A percentile compares a stretch with the other conserved stretches of the same genome.
Conservation (phyloP, 2,113 vertebrate genomes). For the Ageneiosus marmoratus region DNA sequence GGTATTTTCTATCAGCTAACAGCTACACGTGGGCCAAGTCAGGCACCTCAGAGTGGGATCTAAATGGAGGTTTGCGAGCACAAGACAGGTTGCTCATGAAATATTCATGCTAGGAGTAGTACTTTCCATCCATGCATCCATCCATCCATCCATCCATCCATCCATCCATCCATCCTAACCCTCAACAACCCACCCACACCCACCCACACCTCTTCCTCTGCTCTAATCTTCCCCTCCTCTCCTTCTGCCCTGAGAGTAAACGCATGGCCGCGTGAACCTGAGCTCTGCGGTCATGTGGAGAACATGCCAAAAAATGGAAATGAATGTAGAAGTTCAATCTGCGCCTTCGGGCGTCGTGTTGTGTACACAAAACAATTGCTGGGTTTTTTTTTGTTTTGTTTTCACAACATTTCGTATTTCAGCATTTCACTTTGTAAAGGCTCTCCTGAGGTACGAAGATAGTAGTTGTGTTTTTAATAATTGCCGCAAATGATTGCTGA, state of each 20-base stretch:
- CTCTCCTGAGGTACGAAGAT: constrained; percentile 15
- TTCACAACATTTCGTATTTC: neutral
- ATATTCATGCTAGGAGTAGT: constrained; percentile 61
- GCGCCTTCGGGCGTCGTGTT: neutral
- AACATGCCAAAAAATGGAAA: constrained; percentile 18
- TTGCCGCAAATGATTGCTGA: constrained; percentile 9
- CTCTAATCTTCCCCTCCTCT: constrained; percentile 29
- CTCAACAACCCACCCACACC: constrained; percentile 46
- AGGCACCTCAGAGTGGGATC: constrained; percentile 56
- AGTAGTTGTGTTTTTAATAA: constrained; percentile 13
- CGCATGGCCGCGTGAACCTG: constrained; percentile 6
- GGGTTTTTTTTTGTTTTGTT: neutral
- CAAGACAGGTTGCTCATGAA: constrained; percentile 64
- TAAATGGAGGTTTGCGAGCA: constrained; percentile 55
- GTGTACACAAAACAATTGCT: neutral
- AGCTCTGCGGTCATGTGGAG: neutral
- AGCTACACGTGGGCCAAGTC: constrained; percentile 58
- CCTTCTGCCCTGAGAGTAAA: constrained; percentile 31
- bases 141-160: constrained; percentile 13
- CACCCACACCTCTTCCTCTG: constrained; percentile 35
- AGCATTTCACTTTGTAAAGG: neutral
- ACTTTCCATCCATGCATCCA: constrained; percentile 40
- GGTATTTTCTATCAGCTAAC: constrained; percentile 51
- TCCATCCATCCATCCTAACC: constrained; percentile 26
- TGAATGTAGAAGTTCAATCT: constrained; percentile 21